Evolutionary conservation across 2,888 invertebrate species (phyloP).

Genomic region (Chironomus tentans): DNA sequence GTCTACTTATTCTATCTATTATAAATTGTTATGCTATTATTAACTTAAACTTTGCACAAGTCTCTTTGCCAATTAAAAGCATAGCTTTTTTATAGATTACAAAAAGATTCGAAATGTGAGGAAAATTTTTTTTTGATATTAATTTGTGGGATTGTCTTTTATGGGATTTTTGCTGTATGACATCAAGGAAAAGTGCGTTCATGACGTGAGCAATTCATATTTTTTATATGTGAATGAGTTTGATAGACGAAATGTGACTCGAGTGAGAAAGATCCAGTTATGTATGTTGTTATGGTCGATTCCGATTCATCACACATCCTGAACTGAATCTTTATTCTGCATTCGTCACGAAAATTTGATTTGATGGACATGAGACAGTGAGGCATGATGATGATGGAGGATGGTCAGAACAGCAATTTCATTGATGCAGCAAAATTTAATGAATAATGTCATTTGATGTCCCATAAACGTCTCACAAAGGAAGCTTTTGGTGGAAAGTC

Average conservation of each 20-base stretch:
- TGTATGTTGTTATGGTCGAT: background rate
- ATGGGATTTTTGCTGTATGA: background rate
- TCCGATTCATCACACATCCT: background rate
- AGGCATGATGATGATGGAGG: background rate
- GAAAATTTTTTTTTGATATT: background rate
- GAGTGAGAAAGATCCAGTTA: background rate
- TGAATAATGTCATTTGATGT: background rate
- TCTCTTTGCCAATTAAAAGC: conserved; percentile 3
- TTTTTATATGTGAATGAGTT: too few species aligned
- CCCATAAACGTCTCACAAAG: conserved; percentile 7
- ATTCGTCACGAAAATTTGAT: background rate
- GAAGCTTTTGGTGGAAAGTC: background rate
- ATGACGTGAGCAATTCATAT: too few species aligned
- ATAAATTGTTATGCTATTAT: background rate
- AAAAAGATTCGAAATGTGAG: background rate
- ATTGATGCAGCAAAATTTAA: conserved; percentile 23
- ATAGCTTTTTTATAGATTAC: background rate
- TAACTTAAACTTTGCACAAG: background rate
- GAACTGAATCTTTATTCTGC: background rate
- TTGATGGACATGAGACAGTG: background rate
- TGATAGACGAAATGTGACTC: background rate
- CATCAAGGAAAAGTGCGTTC: conserved; percentile 4
- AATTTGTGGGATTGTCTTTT: background rate
- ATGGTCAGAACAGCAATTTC: conserved; percentile 5
- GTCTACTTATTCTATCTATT: background rate